Evolutionary conservation across 2,888 invertebrate species (phyloP).

Genomic region (Macaria liturata): DNA sequence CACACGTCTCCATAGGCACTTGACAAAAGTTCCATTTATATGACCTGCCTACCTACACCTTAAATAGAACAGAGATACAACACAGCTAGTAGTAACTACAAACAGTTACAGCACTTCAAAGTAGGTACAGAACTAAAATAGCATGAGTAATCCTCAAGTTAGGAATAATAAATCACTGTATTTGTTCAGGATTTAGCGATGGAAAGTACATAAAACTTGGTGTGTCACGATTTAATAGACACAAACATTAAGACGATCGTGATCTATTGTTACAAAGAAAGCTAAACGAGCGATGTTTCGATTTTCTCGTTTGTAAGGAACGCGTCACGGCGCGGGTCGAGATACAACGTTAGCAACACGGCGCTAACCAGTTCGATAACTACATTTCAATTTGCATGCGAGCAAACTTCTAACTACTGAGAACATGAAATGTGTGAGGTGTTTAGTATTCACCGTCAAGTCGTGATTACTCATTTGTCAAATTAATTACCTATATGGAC

Average conservation of each 20-base stretch:
- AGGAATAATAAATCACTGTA: not conserved
- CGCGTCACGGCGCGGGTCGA: constrained; percentile 11
- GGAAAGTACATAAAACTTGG: not conserved
- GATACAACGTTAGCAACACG: constrained; percentile 19
- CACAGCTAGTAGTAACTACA: not conserved
- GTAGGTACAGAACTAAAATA: not conserved
- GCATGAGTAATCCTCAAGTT: not conserved
- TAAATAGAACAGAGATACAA: too few species aligned
- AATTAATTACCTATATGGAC: constrained; percentile 35
- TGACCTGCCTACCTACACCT: too few species aligned
- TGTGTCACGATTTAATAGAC: not conserved
- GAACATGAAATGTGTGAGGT: constrained; percentile 3
- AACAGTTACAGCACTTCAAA: too few species aligned
- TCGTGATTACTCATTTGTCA: constrained; percentile 40
- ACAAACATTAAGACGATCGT: constrained; percentile 3
- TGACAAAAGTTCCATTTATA: too few species aligned
- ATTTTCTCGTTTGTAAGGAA: constrained; percentile 6
- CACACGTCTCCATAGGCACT: too few species aligned
- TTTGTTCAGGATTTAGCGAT: not conserved
- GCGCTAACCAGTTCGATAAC: constrained; percentile 21
- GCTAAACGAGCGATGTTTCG: not conserved
- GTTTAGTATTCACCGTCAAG: constrained; percentile 11
- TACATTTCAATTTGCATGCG: constrained; percentile 29
- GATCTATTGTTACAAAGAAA: constrained; percentile 11
- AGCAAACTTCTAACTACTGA: constrained; percentile 9